phyloP scores from a whole-genome alignment of 2,888 invertebrate species.

The Sminthurides aquaticus region DNA sequence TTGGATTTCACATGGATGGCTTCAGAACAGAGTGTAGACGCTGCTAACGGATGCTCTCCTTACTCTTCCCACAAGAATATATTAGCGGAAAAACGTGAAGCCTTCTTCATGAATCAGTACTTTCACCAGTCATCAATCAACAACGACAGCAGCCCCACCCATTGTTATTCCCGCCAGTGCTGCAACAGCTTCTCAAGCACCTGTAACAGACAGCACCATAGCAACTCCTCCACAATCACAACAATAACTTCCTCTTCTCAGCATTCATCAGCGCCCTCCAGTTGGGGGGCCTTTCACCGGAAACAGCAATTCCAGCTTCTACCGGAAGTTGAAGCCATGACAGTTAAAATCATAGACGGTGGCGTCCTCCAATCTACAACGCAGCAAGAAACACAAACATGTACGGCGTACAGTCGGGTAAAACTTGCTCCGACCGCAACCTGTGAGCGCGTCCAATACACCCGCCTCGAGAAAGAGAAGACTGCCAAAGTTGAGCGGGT shows the following conservation, averaged over 20 bases:
- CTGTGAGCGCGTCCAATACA: constrained; percentile 33
- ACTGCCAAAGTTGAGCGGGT: constrained; percentile 39
- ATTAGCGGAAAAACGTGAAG: constrained; percentile 37
- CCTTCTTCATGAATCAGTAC: constrained; percentile 30
- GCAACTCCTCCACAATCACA: constrained; percentile 13
- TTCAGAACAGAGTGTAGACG: constrained; percentile 1
- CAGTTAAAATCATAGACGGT: constrained; percentile 12
- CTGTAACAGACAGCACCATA: constrained; percentile 1
- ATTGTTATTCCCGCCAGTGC: constrained; percentile 4
- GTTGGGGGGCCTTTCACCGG: constrained; percentile 3
- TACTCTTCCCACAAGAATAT: constrained; percentile 27
- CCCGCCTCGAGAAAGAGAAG: constrained; percentile 33
- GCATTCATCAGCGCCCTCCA: neutral
- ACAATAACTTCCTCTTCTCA: constrained; percentile 14
- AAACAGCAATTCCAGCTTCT: constrained; percentile 3
- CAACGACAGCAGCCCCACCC: constrained; percentile 3
- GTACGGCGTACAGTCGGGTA: neutral
- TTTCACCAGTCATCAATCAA: constrained; percentile 3
- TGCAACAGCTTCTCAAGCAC: neutral
- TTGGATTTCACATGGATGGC: constrained; percentile 25
- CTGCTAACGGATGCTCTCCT: neutral
- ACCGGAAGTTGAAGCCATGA: constrained; percentile 1
- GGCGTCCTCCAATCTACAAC: neutral
- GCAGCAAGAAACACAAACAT: neutral
- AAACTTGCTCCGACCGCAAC: neutral